A percentile compares a stretch with the other conserved stretches of the same genome.
phyloP scores from a whole-genome alignment of 2,113 vertebrate genomes.

The Amphilophus citrinellus region DNA sequence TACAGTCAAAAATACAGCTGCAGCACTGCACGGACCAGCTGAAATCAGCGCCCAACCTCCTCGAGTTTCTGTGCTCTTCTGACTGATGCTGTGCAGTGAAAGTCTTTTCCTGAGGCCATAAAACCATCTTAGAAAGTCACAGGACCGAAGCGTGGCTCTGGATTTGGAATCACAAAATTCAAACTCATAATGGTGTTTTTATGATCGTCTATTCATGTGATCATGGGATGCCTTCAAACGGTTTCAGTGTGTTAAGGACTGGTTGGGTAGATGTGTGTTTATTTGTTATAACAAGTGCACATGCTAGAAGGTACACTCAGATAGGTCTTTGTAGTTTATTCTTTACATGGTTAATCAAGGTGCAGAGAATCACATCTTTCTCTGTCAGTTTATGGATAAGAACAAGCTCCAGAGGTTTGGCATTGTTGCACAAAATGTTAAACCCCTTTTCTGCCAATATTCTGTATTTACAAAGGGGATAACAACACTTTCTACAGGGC shows the following conservation, averaged over 20 bases:
- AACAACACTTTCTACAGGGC: conserved; percentile 11
- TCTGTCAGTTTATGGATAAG: neutral
- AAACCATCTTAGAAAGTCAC: conserved; percentile 66
- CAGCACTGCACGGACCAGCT: neutral
- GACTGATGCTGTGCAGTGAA: conserved; percentile 3
- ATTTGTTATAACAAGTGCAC: neutral
- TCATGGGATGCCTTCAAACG: conserved; percentile 40
- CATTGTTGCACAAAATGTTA: neutral
- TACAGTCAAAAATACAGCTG: neutral
- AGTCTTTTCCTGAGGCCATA: conserved; percentile 40
- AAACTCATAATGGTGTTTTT: conserved; percentile 63
- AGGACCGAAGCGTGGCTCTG: conserved; percentile 58
- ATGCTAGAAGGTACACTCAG: conserved; percentile 3
- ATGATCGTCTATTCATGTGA: conserved; percentile 65
- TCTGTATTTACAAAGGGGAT: neutral
- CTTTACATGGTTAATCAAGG: neutral
- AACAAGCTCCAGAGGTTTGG: conserved; percentile 8
- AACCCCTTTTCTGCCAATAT: conserved; percentile 5
- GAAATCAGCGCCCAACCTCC: neutral
- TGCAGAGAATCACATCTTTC: neutral
- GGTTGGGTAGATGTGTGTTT: neutral
- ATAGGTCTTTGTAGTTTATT: neutral
- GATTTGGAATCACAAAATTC: conserved; percentile 57
- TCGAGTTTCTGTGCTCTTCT: neutral
- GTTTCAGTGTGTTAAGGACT: neutral